Evolutionary conservation across 2,113 vertebrate genomes (phyloP), one percentile per base, ranked within the genome.

Genomic region (Pardalotus punctatus): DNA sequence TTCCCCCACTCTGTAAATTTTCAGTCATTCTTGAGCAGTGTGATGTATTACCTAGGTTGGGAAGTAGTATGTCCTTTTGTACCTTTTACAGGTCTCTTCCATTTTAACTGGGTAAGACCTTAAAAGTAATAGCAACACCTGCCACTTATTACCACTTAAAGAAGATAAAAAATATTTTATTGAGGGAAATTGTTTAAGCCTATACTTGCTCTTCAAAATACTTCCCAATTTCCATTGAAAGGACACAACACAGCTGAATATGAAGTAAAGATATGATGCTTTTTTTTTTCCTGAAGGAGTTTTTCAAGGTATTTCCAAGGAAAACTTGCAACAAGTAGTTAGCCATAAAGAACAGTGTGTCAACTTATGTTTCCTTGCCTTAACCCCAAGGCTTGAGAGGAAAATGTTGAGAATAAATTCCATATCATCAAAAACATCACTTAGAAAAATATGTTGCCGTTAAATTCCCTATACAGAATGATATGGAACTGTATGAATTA

Each of bases 381-480:
- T 87, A 81, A 25, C 50, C 48, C 13, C 38, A 71, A 70, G 73
- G 16, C 6, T 27, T 35, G 18, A n/a, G 36, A 64, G 8, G 65
- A 77, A 64, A 72, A 38, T 29, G 4, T 50, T 87, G 50, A 71
- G 31, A 48, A 73, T 33, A 28, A 36, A 76, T 82, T 86, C 29
- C 21, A 54, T 76, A 91, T 74, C 14, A 86, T 36, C 54, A 53
- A 15, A 81, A 72, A 51, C 13, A 81, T 40, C 3, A 42, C 10
- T 80, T 71, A 71, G 22, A 65, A 81, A 81, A 76, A 51, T 14
- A 38, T 18, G 4, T 11, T 56, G 22, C 17, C 0, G 0, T 43
- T 86, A 43, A 81, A 50, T 20, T 67, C 33, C 33, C 20, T 61
- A 7, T 12, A 81, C 5, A 54, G 29, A 51, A 10, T 10, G 45